Conservation (phyloP, 2,888 invertebrate species). For the Leucoma salicis region DNA sequence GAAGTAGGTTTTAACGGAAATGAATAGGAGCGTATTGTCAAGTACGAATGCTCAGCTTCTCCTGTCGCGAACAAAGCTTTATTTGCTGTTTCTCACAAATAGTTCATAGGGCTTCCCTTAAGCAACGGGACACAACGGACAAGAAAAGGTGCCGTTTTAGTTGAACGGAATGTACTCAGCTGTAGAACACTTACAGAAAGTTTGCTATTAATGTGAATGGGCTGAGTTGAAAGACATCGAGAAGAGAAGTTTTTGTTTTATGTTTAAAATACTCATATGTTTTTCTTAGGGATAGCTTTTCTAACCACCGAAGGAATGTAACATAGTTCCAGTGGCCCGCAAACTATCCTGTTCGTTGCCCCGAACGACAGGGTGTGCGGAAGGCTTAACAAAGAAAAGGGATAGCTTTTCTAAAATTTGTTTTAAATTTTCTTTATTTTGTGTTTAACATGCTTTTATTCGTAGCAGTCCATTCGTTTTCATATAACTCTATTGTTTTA, state of each 20-base stretch:
- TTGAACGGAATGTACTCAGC: constrained; percentile 18
- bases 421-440: too few relatives aligned
- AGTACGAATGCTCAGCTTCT: constrained; percentile 51
- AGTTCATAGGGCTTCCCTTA: constrained; percentile 42
- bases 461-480: too few relatives aligned
- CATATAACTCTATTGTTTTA: too few relatives aligned
- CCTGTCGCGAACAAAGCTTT: constrained; percentile 67
- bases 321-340: too few relatives aligned
- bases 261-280: neutral
- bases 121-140: constrained; percentile 35
- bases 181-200: constrained; percentile 13
- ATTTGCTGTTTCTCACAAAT: constrained; percentile 65
- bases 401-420: too few relatives aligned
- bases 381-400: too few relatives aligned
- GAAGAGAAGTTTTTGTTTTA: neutral
- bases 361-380: too few relatives aligned
- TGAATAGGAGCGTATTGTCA: constrained; percentile 61
- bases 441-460: too few relatives aligned
- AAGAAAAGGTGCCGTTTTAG: constrained; percentile 14
- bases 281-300: too few relatives aligned
- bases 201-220: constrained; percentile 21
- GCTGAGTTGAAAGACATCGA: constrained; percentile 9
- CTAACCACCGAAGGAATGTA: too few relatives aligned
- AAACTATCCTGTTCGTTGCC: too few relatives aligned
- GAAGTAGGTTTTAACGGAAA: constrained; percentile 61